Base-by-base conservation (phyloP, 2,113 vertebrate species). In the Apteryx mantelli region DNA sequence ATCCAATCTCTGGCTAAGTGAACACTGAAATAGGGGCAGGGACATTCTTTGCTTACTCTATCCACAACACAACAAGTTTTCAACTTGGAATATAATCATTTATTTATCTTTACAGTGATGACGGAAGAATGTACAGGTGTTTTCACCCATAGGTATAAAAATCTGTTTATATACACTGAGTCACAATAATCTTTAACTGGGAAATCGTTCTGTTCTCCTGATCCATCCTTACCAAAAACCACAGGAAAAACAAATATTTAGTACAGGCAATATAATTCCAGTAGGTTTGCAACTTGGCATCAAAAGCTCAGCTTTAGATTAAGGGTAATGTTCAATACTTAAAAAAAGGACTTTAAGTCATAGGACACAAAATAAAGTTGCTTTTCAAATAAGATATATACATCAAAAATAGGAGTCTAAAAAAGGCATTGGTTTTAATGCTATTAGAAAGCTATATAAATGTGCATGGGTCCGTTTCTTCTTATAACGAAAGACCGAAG, bases 71-170 rank as follows among this genome's bases (percentile, higher is more conserved):
- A 75, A 94, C 94, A 38, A 92, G 20, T 74, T 95, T 56, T 84
- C 92, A 96, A 65, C 84, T 92, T 82, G 97, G 97, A 99, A 99
- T 98, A 99, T 98, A 99, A 98, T 98, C 96, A 98, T 99, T 99
- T 99, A 99, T 99, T 99, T 98, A 87, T 97, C 95, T 98, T 98
- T 98, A 98, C 97, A 98, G 97, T 97, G 95, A 97, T 97, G 97
- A 98, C 98, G 95, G 96, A 97, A 98, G 96, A 99, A 98, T 98
- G 97, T 99, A 98, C 98, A 98, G 96, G 84, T 97, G 95, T 91
- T 97, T 97, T 98, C 98, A 97, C 98, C 98, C 94, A 96, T 98
- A 96, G 96, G 98, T 99, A 99, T 98, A 99, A 99, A 99, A 99
- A 98, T 98, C 98, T 97, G 95, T 97, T 98, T 99, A 99, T 98